phyloP scores from a whole-genome alignment of 2,888 invertebrate genomes.

The Melanostoma scalare region DNA sequence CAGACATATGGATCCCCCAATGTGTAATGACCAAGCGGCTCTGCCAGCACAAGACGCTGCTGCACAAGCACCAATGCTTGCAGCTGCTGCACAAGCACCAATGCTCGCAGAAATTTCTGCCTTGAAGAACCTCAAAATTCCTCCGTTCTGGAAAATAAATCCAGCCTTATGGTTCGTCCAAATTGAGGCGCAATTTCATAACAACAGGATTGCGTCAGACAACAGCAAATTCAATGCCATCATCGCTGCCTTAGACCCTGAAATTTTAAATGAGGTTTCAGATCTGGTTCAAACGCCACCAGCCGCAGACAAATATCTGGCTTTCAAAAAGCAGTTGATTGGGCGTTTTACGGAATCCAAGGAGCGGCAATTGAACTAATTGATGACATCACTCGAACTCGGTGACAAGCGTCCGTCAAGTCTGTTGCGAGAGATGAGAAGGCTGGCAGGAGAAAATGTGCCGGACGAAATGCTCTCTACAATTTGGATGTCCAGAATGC shows the following conservation, averaged over 20 bases:
- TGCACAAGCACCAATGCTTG: too few species aligned
- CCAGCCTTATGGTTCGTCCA: constrained; percentile 1
- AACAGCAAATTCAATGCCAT: constrained; percentile 15
- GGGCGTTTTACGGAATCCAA: constrained; percentile 9
- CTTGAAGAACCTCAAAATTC: too few species aligned
- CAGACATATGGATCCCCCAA: too few species aligned
- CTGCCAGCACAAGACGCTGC: too few species aligned
- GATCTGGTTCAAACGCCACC: not conserved
- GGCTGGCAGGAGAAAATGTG: constrained; percentile 1
- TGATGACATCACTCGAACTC: not conserved
- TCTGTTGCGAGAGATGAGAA: not conserved
- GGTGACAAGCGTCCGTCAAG: constrained; percentile 8
- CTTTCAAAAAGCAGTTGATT: constrained; percentile 4
- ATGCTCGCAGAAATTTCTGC: too few species aligned
- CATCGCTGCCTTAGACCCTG: not conserved
- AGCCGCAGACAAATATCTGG: constrained; percentile 8
- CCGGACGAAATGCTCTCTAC: not conserved
- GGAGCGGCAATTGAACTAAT: constrained; percentile 2
- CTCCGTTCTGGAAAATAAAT: too few species aligned
- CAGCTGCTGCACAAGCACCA: too few species aligned
- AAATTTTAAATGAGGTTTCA: not conserved
- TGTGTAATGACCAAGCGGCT: too few species aligned
- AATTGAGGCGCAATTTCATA: constrained; percentile 9
- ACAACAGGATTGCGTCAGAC: constrained; percentile 5
- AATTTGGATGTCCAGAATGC: not conserved